A percentile compares a stretch with the other conserved stretches of the same genome.
Evolutionary conservation across 2,888 invertebrate genomes (phyloP).

Genomic region (Dendrolimus houi): DNA sequence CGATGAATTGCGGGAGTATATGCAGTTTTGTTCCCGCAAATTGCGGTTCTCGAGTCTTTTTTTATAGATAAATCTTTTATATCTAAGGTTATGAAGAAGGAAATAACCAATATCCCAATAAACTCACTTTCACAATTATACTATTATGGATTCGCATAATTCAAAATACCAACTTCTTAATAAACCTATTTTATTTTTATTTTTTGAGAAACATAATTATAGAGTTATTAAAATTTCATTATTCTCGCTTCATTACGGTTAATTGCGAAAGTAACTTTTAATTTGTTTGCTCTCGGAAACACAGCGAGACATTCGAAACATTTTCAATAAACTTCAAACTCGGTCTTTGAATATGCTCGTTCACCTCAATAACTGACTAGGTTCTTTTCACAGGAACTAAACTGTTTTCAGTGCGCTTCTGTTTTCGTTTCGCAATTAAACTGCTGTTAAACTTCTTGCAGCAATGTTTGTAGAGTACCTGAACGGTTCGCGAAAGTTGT

Average conservation of each 20-base stretch:
- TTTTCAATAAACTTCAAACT: constrained; percentile 49
- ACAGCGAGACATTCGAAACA: constrained; percentile 26
- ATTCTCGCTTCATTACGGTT: not conserved
- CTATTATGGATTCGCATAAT: too few species aligned
- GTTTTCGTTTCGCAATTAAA: constrained; percentile 73
- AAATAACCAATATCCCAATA: too few species aligned
- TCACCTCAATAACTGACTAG: constrained; percentile 46
- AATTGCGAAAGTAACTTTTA: constrained; percentile 11
- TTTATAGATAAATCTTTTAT: too few species aligned
- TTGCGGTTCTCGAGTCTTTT: too few species aligned
- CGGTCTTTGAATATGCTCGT: constrained; percentile 36
- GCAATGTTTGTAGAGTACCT: constrained; percentile 71
- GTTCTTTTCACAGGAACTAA: constrained; percentile 67
- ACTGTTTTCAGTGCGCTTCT: constrained; percentile 67
- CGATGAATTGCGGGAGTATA: too few species aligned
- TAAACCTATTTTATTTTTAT: too few species aligned
- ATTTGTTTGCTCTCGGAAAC: constrained; percentile 21
- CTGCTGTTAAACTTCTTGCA: constrained; percentile 75
- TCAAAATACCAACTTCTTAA: too few species aligned
- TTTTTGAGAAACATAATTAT: not conserved
- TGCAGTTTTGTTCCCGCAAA: too few species aligned
- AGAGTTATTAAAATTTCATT: not conserved
- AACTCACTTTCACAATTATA: too few species aligned
- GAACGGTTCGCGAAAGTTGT: constrained; percentile 65
- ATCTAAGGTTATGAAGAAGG: too few species aligned